Evolutionary conservation across 2,797 vertebrate genomes (phyloP).

Genomic region (Siniperca undulata): DNA sequence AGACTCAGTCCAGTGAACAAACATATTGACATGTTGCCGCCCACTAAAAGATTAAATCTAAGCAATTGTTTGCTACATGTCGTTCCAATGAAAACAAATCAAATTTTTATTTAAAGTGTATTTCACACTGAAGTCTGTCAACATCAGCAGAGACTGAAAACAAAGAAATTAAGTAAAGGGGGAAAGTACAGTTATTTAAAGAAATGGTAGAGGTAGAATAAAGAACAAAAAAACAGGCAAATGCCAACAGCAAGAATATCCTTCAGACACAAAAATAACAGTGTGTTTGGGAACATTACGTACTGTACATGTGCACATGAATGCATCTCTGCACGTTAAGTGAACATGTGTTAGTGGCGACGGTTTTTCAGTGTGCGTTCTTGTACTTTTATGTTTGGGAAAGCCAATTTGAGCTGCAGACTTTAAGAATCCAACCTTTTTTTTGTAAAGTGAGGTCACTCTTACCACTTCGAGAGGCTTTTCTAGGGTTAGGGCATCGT

Average conservation of each 20-base stretch:
- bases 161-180: conserved; percentile 1
- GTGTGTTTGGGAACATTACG: background rate
- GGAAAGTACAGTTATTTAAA: background rate
- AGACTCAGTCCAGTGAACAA: conserved; percentile 72
- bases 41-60: conserved; percentile 80
- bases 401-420: background rate
- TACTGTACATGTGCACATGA: background rate
- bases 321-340: conserved; percentile 24
- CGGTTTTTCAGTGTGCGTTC: background rate
- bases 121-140: conserved; percentile 18
- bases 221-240: background rate
- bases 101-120: conserved; percentile 36
- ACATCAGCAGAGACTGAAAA: conserved; percentile 13
- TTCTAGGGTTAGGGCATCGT: background rate
- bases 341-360: background rate
- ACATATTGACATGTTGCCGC: conserved; percentile 74
- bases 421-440: background rate
- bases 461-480: background rate
- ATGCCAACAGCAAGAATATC: conserved; percentile 15
- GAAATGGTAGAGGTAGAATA: background rate
- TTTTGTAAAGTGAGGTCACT: background rate
- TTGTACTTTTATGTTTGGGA: conserved; percentile 4
- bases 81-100: conserved; percentile 46
- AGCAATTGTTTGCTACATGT: conserved; percentile 34
- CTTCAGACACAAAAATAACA: conserved; percentile 13